phyloP scores from a whole-genome alignment of 2,797 vertebrate genomes.

The Myoxocephalus aenaeus region DNA sequence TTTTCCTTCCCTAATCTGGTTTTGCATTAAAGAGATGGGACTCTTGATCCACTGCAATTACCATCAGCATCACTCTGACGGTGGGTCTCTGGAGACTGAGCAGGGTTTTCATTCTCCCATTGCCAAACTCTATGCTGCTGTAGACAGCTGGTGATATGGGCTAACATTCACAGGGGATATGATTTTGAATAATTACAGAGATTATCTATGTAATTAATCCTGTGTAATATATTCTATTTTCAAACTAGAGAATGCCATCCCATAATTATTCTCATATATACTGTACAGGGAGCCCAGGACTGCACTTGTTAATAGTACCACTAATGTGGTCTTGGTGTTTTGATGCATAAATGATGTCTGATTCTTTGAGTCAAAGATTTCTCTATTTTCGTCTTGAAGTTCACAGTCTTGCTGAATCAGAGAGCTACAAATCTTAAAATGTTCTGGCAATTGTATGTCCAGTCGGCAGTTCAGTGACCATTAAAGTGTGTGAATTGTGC shows the following conservation, averaged over 20 bases:
- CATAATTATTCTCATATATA: neutral
- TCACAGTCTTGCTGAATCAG: neutral
- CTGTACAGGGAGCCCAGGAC: neutral
- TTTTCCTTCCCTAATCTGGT: neutral
- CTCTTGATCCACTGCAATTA: neutral
- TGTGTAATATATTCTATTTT: neutral
- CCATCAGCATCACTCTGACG: neutral
- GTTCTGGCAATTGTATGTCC: neutral
- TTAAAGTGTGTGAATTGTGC: neutral
- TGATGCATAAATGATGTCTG: neutral
- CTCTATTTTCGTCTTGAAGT: neutral
- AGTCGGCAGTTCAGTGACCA: neutral
- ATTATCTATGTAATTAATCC: conserved; percentile 10
- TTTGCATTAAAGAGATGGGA: neutral
- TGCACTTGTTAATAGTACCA: neutral
- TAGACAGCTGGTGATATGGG: neutral
- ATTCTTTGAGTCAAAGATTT: neutral
- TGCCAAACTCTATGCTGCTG: neutral
- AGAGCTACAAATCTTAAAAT: neutral
- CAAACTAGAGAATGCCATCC: neutral
- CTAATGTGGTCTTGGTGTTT: neutral
- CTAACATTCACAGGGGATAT: neutral
- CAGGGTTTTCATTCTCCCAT: conserved; percentile 6
- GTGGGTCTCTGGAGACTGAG: conserved; percentile 4
- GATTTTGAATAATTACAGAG: conserved; percentile 11